A percentile compares a stretch with the other conserved stretches of the same genome.
These are phyloP conservation scores for Baronia brevicornis DNA, from an alignment of 2,888 invertebrate genomes.

Conservation along the genomic window DNA sequence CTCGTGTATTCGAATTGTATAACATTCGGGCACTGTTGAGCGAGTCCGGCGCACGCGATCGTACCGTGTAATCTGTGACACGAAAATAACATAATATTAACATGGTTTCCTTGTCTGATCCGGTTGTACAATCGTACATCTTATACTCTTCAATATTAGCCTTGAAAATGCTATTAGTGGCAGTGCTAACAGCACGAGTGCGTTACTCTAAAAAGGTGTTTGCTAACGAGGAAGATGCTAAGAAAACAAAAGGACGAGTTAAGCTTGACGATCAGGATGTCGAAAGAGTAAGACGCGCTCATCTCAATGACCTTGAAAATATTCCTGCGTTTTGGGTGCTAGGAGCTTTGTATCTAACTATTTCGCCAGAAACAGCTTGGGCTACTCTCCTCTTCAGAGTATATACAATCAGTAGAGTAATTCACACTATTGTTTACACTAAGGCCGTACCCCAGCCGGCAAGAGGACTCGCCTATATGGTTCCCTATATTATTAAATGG, in stretches of 20 bases:
- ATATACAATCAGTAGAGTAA: slow-evolving; percentile 71
- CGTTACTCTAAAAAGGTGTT: slow-evolving; percentile 41
- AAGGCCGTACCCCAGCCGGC: slow-evolving; percentile 76
- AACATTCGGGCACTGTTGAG: no score
- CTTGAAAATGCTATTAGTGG: slow-evolving; percentile 38
- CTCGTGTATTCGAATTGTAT: no score
- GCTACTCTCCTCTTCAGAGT: slow-evolving; percentile 56
- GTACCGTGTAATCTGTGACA: not conserved
- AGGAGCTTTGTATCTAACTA: slow-evolving; percentile 76
- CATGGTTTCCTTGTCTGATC: slow-evolving; percentile 32
- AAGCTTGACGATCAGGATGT: slow-evolving; percentile 51
- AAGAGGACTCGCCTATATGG: slow-evolving; percentile 40
- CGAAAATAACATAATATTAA: slow-evolving; percentile 11
- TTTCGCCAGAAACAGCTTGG: slow-evolving; percentile 61
- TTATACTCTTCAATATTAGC: slow-evolving; percentile 41
- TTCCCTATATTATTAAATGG: slow-evolving; percentile 36
- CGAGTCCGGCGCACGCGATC: slow-evolving; percentile 6
- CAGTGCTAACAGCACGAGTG: slow-evolving; percentile 32
- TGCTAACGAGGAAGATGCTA: slow-evolving; percentile 49
- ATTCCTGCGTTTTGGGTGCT: slow-evolving; percentile 79
- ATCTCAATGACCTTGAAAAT: slow-evolving; percentile 83
- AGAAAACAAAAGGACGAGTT: slow-evolving; percentile 31
- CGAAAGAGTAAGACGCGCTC: slow-evolving; percentile 70
- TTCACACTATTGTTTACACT: slow-evolving; percentile 80
- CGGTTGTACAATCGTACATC: slow-evolving; percentile 35